Evolutionary conservation across 2,113 vertebrate species (phyloP).

Genomic region (Sphaerodactylus townsendi): DNA sequence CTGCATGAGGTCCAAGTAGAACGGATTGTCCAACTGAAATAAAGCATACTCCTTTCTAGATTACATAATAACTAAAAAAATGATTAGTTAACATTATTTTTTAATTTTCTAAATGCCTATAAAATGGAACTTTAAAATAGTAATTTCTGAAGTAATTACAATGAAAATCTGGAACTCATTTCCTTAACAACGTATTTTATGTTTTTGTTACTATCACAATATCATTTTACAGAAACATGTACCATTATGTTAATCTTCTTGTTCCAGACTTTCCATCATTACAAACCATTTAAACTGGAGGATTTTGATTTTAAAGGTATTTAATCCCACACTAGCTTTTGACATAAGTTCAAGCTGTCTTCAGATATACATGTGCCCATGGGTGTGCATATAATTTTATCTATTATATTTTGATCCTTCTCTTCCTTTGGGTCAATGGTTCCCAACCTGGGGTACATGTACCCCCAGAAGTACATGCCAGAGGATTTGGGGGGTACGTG

Average conservation of each 20-base stretch:
- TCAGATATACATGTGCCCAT: not conserved
- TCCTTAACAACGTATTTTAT: not conserved
- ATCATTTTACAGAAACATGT: not conserved
- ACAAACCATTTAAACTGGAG: conserved; percentile 5
- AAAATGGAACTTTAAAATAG: conserved; percentile 29
- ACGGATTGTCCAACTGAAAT: conserved; percentile 36
- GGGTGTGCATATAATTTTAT: not conserved
- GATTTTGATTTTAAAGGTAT: not conserved
- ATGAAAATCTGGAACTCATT: conserved; percentile 32
- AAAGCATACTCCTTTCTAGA: conserved; percentile 37
- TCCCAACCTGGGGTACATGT: too few species aligned
- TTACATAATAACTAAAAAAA: conserved; percentile 44
- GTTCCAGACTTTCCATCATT: not conserved
- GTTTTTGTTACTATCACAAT: conserved; percentile 21
- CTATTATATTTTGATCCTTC: not conserved
- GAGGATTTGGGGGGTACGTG: too few species aligned
- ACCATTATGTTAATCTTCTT: not conserved
- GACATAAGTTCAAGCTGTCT: not conserved
- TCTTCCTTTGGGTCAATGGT: not conserved
- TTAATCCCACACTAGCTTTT: not conserved
- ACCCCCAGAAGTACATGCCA: too few species aligned
- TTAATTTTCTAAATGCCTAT: conserved; percentile 21
- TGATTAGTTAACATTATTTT: conserved; percentile 15
- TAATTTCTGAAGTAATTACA: not conserved
- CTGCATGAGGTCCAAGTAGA: conserved; percentile 28